Percentiles rank a stretch among this genome's conserved stretches.
Conservation (phyloP, 2,888 invertebrate genomes). For the Harmothoe impar region DNA sequence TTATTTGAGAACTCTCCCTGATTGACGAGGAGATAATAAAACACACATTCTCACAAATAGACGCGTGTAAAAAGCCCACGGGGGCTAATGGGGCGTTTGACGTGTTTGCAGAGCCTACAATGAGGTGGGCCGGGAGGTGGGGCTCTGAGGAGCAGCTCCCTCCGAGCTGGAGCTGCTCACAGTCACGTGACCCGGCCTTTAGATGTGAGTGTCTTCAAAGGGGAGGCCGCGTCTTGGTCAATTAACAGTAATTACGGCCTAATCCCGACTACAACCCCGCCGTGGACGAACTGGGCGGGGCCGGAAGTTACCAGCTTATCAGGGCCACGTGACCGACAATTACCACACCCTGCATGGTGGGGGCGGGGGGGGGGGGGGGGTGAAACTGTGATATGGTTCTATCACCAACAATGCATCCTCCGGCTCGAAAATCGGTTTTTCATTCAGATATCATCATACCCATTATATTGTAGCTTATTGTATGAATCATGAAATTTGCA, state of each 20-base stretch:
- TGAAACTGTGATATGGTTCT: background rate
- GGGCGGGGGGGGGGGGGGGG: background rate
- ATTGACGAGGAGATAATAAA: background rate
- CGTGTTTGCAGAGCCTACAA: constrained; percentile 43
- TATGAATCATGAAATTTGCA: too few relatives aligned
- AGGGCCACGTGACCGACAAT: constrained; percentile 31
- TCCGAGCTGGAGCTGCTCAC: background rate
- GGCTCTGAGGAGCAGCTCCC: background rate
- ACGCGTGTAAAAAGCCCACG: background rate
- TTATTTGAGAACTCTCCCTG: background rate
- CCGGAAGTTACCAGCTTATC: constrained; percentile 53
- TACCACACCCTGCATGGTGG: background rate
- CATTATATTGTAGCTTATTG: too few relatives aligned
- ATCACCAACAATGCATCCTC: background rate
- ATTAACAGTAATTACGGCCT: constrained; percentile 41
- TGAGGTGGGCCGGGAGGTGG: background rate
- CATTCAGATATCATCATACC: too few relatives aligned
- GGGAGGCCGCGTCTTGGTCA: constrained; percentile 47
- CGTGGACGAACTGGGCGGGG: background rate
- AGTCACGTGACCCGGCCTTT: constrained; percentile 8
- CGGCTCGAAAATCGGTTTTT: background rate
- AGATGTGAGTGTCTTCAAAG: constrained; percentile 40
- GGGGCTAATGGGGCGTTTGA: constrained; percentile 44
- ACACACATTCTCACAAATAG: background rate
- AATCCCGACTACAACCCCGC: background rate